These are phyloP conservation scores for Spea hammondii DNA, from an alignment of 2,797 vertebrate species.

Conservation along the genomic window DNA sequence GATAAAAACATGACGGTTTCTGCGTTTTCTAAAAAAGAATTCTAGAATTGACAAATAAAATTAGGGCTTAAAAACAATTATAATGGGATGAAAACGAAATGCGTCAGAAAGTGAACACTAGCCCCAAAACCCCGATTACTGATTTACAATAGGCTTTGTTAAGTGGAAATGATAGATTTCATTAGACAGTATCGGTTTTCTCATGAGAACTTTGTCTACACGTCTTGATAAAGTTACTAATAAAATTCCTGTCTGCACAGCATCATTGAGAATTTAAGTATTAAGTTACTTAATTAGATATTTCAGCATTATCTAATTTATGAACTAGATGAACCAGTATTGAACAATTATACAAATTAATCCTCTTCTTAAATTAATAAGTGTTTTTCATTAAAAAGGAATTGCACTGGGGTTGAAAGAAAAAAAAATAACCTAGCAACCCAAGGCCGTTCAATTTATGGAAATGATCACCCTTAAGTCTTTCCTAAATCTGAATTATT, in stretches of 20 bases:
- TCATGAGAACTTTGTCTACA: slow-evolving; percentile 34
- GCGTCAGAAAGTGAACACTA: too few species aligned
- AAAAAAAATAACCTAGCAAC: slow-evolving; percentile 29
- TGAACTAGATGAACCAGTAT: slow-evolving; percentile 48
- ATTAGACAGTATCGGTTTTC: slow-evolving; percentile 41
- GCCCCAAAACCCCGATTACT: too few species aligned
- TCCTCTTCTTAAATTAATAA: slow-evolving; percentile 54
- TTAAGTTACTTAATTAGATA: slow-evolving; percentile 53
- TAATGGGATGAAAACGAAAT: too few species aligned
- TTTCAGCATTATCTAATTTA: slow-evolving; percentile 53
- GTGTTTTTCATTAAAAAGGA: slow-evolving; percentile 51
- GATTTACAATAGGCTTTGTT: background rate
- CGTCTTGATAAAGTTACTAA: slow-evolving; percentile 41
- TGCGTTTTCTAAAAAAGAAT: too few species aligned
- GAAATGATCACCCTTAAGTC: slow-evolving; percentile 49
- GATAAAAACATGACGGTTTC: too few species aligned
- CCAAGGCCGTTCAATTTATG: slow-evolving; percentile 49
- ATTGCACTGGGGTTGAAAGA: slow-evolving; percentile 31
- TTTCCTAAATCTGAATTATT: slow-evolving; percentile 45
- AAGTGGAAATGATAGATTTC: slow-evolving; percentile 37
- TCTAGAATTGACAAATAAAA: too few species aligned
- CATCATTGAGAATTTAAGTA: slow-evolving; percentile 52
- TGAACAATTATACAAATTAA: slow-evolving; percentile 51
- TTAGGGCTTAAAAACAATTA: too few species aligned
- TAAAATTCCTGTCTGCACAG: slow-evolving; percentile 38